phyloP scores from a whole-genome alignment of 2,797 vertebrate genomes.

The Rhincodon typus region DNA sequence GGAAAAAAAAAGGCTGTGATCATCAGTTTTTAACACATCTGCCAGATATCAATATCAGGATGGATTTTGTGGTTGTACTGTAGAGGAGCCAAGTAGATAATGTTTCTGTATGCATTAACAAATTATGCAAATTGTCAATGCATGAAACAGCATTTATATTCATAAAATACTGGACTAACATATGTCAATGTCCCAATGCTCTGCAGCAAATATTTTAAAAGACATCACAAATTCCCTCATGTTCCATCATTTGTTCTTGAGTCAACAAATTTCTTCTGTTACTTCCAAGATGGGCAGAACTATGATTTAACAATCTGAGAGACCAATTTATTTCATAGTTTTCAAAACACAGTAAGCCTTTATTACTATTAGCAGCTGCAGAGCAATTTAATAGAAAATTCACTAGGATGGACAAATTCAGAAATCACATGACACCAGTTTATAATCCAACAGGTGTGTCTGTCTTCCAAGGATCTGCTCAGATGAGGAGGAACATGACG shows the following conservation, averaged over 20 bases:
- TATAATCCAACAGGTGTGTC: too few relatives aligned
- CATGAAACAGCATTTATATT: conserved; percentile 15
- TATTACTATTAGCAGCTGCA: background rate
- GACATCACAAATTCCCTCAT: conserved; percentile 5
- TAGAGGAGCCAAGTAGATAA: background rate
- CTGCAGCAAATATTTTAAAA: conserved; percentile 1
- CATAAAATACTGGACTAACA: conserved; percentile 9
- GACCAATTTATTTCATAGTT: background rate
- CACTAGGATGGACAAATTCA: background rate
- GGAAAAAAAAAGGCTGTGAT: background rate
- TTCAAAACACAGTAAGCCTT: conserved; percentile 7
- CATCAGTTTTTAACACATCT: background rate
- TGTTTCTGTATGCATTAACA: background rate
- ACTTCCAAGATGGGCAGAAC: background rate
- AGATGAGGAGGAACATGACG: too few relatives aligned
- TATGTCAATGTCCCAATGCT: conserved; percentile 10
- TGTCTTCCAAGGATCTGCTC: too few relatives aligned
- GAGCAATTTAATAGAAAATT: background rate
- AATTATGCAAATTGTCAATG: conserved; percentile 33
- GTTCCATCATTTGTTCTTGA: conserved; percentile 11
- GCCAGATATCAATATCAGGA: background rate
- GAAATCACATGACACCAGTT: too few relatives aligned
- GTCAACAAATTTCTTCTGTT: background rate
- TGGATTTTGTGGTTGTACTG: background rate
- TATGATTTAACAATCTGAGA: conserved; percentile 19